Conservation (phyloP, 2,113 vertebrate species). For the Apistogramma diplotaenia region DNA sequence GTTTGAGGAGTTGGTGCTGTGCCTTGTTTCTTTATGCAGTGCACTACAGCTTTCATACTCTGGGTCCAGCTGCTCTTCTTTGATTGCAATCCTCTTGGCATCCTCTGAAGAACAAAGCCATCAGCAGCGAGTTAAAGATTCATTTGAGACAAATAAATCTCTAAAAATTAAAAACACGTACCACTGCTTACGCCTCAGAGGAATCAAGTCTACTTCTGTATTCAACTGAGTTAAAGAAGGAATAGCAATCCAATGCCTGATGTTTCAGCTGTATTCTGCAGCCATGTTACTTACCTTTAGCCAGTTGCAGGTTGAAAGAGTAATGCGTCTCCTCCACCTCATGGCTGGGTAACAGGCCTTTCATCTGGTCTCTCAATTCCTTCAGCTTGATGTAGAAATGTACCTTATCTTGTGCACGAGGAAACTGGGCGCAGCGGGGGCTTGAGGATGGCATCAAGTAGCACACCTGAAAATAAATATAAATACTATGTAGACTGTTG, state of each 20-base stretch:
- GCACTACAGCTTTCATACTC: constrained; percentile 89
- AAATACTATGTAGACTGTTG: neutral
- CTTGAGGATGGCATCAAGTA: constrained; percentile 98
- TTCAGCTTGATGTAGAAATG: constrained; percentile 99
- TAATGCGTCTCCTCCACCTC: constrained; percentile 90
- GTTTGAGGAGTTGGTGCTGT: constrained; percentile 63
- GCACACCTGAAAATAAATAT: constrained; percentile 80
- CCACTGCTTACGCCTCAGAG: neutral
- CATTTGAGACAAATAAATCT: neutral
- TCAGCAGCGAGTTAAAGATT: neutral
- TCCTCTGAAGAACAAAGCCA: constrained; percentile 81
- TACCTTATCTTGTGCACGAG: constrained; percentile 96
- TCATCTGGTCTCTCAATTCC: constrained; percentile 90
- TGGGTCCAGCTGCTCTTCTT: constrained; percentile 94
- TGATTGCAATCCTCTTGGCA: constrained; percentile 92
- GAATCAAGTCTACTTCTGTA: neutral
- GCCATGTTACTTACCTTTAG: constrained; percentile 82
- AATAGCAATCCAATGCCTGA: neutral
- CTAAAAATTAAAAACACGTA: neutral
- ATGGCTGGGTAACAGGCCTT: constrained; percentile 70
- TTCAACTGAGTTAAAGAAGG: neutral
- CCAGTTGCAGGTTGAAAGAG: constrained; percentile 87
- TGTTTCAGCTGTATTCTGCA: neutral
- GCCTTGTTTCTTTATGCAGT: constrained; percentile 62
- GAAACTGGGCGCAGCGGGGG: constrained; percentile 97